Percentiles rank a stretch among this genome's conserved stretches.
Evolutionary conservation across 2,888 invertebrate genomes (phyloP).

Genomic region (Orthosia gracilis): DNA sequence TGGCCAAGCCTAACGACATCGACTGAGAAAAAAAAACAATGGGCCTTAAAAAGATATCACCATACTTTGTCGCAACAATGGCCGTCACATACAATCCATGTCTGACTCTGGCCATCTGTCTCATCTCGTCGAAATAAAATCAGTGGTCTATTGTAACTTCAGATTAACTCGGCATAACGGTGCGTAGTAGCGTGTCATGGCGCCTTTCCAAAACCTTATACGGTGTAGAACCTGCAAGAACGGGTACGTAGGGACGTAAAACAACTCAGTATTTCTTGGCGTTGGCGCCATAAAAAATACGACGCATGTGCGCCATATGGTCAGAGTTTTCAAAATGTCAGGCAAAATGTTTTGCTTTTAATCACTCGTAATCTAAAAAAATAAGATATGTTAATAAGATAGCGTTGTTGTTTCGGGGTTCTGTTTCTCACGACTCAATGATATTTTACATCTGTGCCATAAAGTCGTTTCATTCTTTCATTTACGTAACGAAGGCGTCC

Average conservation of each 20-base stretch:
- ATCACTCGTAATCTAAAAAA: constrained; percentile 48
- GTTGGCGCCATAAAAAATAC: constrained; percentile 79
- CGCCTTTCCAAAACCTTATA: constrained; percentile 84
- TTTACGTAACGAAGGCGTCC: constrained; percentile 42
- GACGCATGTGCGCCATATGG: constrained; percentile 83
- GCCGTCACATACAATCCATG: constrained; percentile 45
- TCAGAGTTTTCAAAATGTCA: constrained; percentile 72
- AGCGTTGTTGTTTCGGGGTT: constrained; percentile 21
- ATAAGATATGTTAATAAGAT: constrained; percentile 38
- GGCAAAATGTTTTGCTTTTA: constrained; percentile 57
- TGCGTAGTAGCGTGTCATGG: constrained; percentile 75
- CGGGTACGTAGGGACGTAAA: constrained; percentile 71
- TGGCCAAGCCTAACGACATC: constrained; percentile 42
- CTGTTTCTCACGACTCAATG: constrained; percentile 34
- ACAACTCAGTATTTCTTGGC: constrained; percentile 76
- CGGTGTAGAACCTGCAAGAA: constrained; percentile 76
- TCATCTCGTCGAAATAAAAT: constrained; percentile 75
- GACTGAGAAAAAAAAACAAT: constrained; percentile 56
- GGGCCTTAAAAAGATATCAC: constrained; percentile 52
- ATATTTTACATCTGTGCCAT: constrained; percentile 38
- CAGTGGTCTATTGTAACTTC: constrained; percentile 78
- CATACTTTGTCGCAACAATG: constrained; percentile 51
- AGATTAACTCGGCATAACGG: constrained; percentile 77
- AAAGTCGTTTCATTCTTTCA: constrained; percentile 42
- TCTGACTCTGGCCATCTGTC: constrained; percentile 72